Percentiles rank a stretch among this genome's conserved stretches.
phyloP scores from a whole-genome alignment of 1,140 invertebrate species.

The Pachypsylla venusta region DNA sequence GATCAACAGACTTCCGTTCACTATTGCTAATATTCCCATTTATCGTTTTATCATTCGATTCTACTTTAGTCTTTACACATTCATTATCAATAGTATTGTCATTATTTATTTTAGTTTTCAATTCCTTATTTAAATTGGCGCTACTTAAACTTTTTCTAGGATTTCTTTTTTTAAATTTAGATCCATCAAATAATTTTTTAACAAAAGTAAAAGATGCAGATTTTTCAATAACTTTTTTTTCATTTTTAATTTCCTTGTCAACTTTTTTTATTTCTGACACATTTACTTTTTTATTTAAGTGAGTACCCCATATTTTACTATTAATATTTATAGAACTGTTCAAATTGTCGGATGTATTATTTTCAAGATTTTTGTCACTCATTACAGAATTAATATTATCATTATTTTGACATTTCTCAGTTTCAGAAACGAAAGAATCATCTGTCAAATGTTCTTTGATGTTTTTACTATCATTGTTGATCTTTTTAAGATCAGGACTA shows the following conservation, averaged over 20 bases:
- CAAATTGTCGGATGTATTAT: too few species aligned
- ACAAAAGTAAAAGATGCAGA: conserved; percentile 36
- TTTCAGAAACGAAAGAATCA: too few species aligned
- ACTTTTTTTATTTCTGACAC: conserved; percentile 24
- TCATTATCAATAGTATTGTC: too few species aligned
- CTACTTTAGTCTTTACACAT: too few species aligned
- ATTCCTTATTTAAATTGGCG: conserved; percentile 21
- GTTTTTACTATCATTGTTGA: too few species aligned
- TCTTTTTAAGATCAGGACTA: too few species aligned
- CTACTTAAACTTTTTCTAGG: conserved; percentile 42
- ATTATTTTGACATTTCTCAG: conserved; percentile 17
- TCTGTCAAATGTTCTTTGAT: too few species aligned
- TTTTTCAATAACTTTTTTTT: conserved; percentile 27
- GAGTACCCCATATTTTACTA: conserved; percentile 39
- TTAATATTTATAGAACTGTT: too few species aligned
- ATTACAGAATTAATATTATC: conserved; percentile 18
- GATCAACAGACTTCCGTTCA: too few species aligned
- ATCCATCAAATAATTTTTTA: conserved; percentile 51
- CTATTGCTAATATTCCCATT: too few species aligned
- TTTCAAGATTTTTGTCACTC: conserved; percentile 23
- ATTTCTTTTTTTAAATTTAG: conserved; percentile 53
- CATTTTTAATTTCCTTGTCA: conserved; percentile 24
- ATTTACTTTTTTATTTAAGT: conserved; percentile 36
- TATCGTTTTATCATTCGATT: too few species aligned
- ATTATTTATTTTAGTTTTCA: conserved; percentile 29